These are phyloP conservation scores for Carettochelys insculpta DNA, from an alignment of 2,113 vertebrate genomes.

Conservation along the genomic window DNA sequence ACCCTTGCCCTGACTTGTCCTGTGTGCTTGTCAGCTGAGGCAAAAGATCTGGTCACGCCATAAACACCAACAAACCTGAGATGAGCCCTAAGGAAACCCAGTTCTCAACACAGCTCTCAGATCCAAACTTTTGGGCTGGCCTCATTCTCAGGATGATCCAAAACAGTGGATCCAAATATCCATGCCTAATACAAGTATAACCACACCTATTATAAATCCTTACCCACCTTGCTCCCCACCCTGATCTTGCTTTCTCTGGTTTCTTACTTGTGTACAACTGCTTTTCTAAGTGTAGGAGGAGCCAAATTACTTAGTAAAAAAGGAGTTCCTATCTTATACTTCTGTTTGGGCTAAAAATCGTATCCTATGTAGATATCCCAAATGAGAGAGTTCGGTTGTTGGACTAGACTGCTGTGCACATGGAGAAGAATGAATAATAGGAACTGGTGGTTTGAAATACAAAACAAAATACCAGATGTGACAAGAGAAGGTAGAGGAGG, in stretches of 20 bases:
- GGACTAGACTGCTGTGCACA: neutral
- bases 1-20: neutral
- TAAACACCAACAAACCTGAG: neutral
- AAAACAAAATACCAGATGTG: neutral
- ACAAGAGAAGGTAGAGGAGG: neutral
- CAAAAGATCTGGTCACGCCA: neutral
- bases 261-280: neutral
- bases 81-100: neutral
- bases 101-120: neutral
- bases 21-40: neutral
- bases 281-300: neutral
- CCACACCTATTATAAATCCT: neutral
- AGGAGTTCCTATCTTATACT: neutral
- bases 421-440: neutral
- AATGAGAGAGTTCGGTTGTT: neutral
- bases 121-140: neutral
- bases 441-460: neutral
- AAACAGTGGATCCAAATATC: neutral
- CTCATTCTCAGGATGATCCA: neutral
- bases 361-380: neutral
- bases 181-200: neutral
- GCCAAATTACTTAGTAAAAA: neutral
- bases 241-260: neutral
- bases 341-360: neutral
- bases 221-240: neutral